Conservation (phyloP, 2,888 invertebrate species). For the Eumerus sabulonum region DNA sequence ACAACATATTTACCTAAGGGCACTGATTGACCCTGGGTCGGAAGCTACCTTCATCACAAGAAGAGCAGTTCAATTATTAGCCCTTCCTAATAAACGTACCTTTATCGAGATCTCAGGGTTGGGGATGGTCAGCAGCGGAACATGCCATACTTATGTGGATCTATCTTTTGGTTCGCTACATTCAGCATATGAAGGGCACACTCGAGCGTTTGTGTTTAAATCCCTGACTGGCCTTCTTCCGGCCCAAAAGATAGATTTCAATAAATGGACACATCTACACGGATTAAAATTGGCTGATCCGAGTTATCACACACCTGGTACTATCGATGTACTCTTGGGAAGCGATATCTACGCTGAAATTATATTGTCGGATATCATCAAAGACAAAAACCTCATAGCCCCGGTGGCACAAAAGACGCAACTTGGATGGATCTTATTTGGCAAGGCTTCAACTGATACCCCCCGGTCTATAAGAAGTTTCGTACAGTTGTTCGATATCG, state of each 20-base stretch:
- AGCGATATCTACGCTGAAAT: no score
- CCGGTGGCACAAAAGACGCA: no score
- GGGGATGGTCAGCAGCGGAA: conserved; percentile 25
- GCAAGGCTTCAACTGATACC: no score
- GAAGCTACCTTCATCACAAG: not conserved
- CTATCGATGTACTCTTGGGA: no score
- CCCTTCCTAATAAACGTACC: no score
- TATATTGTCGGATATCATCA: no score
- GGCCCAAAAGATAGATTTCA: not conserved
- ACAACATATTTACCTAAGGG: not conserved
- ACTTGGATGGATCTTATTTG: no score
- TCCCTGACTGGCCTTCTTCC: conserved; percentile 17
- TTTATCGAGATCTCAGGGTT: conserved; percentile 11
- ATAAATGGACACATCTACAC: not conserved
- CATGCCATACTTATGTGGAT: conserved; percentile 9
- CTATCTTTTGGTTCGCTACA: not conserved
- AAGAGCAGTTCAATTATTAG: no score
- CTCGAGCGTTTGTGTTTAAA: not conserved
- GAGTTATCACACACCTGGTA: no score
- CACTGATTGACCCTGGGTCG: conserved; percentile 17
- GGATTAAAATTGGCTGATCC: not conserved
- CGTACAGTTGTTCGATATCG: no score
- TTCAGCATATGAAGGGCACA: conserved; percentile 3
- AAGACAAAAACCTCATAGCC: no score
- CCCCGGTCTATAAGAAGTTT: no score